Evolutionary conservation across 2,113 vertebrate genomes (phyloP).

Genomic region (Phoxinus phoxinus): DNA sequence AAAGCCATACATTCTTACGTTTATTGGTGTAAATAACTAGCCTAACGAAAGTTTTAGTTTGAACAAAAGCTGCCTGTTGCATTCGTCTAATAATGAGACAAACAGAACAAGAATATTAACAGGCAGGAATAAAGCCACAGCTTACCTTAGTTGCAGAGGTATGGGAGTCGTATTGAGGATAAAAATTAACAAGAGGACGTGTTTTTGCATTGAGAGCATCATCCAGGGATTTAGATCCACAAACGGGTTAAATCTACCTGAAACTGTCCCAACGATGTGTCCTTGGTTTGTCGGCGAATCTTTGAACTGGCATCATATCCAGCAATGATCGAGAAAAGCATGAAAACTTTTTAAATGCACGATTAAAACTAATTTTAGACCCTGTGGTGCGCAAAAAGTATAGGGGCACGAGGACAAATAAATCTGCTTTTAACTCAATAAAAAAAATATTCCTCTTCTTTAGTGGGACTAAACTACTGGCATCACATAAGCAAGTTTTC

Average conservation of each 20-base stretch:
- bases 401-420: background rate
- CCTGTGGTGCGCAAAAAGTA: background rate
- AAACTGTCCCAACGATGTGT: constrained; percentile 3
- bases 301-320: constrained; percentile 28
- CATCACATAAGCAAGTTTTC: background rate
- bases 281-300: background rate
- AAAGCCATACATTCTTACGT: constrained; percentile 24
- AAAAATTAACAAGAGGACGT: constrained; percentile 38
- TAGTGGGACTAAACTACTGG: background rate
- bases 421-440: background rate
- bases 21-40: background rate
- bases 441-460: background rate
- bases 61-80: background rate
- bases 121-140: background rate
- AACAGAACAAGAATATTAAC: background rate
- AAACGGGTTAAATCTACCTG: constrained; percentile 41
- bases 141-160: constrained; percentile 43
- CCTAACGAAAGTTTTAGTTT: background rate
- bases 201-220: constrained; percentile 43
- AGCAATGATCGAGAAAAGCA: background rate
- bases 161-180: constrained; percentile 28
- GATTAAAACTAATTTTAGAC: background rate
- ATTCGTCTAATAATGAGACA: background rate
- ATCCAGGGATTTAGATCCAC: constrained; percentile 33
- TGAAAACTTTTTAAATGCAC: background rate